phyloP scores from a whole-genome alignment of 2,797 vertebrate species.

The Epinephelus malabaricus region DNA sequence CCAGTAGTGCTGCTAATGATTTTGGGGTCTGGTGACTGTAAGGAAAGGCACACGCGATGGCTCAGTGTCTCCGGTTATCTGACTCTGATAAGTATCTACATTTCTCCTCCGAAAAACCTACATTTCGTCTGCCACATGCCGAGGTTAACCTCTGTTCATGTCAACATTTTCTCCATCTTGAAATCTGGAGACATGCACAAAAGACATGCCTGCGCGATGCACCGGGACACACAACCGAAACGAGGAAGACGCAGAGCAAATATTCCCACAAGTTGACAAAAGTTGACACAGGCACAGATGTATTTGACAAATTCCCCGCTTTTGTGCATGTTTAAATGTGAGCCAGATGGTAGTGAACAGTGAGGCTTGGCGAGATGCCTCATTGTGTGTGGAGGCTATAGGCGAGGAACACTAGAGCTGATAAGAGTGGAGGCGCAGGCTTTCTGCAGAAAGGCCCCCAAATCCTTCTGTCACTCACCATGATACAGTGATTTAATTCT shows the following conservation, averaged over 20 bases:
- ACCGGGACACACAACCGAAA: constrained; percentile 56
- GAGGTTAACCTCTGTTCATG: constrained; percentile 78
- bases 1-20: constrained; percentile 62
- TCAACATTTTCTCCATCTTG: constrained; percentile 72
- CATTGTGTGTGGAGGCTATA: constrained; percentile 79
- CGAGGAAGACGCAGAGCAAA: constrained; percentile 80
- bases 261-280: constrained; percentile 86
- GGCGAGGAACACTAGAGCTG: constrained; percentile 81
- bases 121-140: constrained; percentile 65
- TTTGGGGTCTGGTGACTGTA: constrained; percentile 58
- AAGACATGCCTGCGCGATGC: constrained; percentile 63
- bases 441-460: constrained; percentile 78
- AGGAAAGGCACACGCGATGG: constrained; percentile 56
- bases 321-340: constrained; percentile 86
- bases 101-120: constrained; percentile 60
- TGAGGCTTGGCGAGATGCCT: constrained; percentile 83
- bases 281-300: constrained; percentile 87
- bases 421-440: constrained; percentile 78
- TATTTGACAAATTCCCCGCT: constrained; percentile 88
- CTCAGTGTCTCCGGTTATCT: constrained; percentile 74
- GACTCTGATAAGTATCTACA: constrained; percentile 73
- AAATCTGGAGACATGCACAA: constrained; percentile 63
- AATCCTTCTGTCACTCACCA: constrained; percentile 84
- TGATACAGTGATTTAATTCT: constrained; percentile 84
- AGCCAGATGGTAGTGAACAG: constrained; percentile 87